Evolutionary conservation across 2,113 vertebrate species (phyloP).

Genomic region (Syrmaticus mikado): DNA sequence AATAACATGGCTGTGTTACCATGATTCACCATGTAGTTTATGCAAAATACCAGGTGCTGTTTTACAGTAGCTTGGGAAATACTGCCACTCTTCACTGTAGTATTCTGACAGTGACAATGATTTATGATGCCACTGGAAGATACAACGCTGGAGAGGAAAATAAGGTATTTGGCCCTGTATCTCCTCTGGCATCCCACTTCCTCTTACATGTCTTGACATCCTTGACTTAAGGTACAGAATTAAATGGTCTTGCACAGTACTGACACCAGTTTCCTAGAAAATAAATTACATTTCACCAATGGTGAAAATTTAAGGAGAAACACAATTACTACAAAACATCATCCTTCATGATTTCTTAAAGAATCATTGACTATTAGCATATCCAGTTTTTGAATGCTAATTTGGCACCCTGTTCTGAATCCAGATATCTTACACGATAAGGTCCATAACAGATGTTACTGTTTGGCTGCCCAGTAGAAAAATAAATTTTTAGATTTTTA

Average conservation of each 20-base stretch:
- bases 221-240: not conserved
- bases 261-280: not conserved
- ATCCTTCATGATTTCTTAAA: not conserved
- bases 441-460: not conserved
- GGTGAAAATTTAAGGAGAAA: not conserved
- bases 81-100: not conserved
- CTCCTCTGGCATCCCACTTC: not conserved
- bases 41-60: slow-evolving; percentile 65
- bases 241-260: not conserved
- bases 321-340: not conserved
- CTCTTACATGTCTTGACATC: not conserved
- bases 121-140: slow-evolving; percentile 60
- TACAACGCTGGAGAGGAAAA: slow-evolving; percentile 19
- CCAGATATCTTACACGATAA: not conserved
- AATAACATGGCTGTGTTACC: slow-evolving; percentile 41
- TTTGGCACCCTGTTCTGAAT: not conserved
- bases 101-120: slow-evolving; percentile 38
- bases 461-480: not conserved
- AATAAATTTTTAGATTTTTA: not conserved
- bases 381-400: not conserved
- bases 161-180: not conserved
- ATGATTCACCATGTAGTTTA: slow-evolving; percentile 71
- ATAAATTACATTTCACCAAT: not conserved
- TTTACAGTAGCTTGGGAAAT: slow-evolving; percentile 60
- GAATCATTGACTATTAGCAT: not conserved